A percentile compares a stretch with the other conserved stretches of the same genome.
Evolutionary conservation across 1,140 invertebrate species (phyloP).

Genomic region (Diabrotica undecimpunctata): DNA sequence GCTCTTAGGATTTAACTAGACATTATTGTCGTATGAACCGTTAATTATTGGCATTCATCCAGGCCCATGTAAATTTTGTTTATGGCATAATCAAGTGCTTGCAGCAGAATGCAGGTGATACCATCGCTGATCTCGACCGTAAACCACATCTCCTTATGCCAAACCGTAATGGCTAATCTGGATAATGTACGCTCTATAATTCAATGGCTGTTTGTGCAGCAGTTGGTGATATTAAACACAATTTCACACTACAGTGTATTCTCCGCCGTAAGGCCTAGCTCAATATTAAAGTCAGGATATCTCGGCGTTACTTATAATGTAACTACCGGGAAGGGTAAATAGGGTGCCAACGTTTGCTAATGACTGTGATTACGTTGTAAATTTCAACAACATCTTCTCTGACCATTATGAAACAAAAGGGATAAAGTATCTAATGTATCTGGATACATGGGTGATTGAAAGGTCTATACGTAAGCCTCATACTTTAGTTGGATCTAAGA

Average conservation of each 20-base stretch:
- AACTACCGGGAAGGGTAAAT: too few species aligned
- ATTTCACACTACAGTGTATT: background rate
- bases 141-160: background rate
- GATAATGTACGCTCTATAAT: slow-evolving; percentile 2
- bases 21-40: background rate
- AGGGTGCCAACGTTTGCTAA: too few species aligned
- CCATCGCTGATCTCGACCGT: background rate
- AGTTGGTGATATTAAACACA: slow-evolving; percentile 1
- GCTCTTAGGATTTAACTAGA: background rate
- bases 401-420: too few species aligned
- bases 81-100: slow-evolving; percentile 2
- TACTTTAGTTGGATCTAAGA: too few species aligned
- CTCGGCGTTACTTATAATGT: background rate
- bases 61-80: background rate
- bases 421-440: too few species aligned
- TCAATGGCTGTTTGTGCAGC: background rate
- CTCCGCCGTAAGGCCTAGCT: too few species aligned
- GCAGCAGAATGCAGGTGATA: background rate
- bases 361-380: too few species aligned
- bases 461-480: too few species aligned
- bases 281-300: background rate
- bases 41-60: slow-evolving; percentile 1
- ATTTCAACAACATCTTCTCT: too few species aligned
- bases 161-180: background rate
- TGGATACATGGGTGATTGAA: too few species aligned